Conservation (phyloP, 2,113 vertebrate genomes). For the Barnardius zonarius region DNA sequence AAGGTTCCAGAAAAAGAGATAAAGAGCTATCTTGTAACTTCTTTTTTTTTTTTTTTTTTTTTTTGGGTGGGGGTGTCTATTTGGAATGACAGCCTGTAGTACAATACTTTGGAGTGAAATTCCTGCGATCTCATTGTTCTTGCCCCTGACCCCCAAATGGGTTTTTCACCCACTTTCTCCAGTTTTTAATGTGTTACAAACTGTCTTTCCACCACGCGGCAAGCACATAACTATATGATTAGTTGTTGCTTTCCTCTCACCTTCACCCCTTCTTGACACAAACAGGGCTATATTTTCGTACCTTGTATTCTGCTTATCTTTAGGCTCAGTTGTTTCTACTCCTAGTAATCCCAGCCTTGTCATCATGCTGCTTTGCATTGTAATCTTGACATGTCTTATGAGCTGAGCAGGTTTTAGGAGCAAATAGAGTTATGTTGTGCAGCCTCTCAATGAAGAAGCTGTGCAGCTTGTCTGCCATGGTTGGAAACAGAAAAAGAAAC, state of each 20-base stretch:
- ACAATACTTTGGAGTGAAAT: neutral
- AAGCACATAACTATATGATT: neutral
- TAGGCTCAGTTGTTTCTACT: neutral
- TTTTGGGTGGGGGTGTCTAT: neutral
- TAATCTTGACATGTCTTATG: neutral
- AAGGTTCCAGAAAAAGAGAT: neutral
- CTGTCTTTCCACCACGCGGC: slow-evolving; percentile 38
- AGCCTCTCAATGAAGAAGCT: neutral
- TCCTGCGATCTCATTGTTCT: neutral
- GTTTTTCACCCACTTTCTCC: neutral
- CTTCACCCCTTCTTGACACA: neutral
- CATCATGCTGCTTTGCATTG: neutral
- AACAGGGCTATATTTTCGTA: neutral
- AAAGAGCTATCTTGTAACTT: neutral
- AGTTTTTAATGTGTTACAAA: neutral
- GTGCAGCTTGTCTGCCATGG: neutral
- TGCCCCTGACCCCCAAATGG: neutral
- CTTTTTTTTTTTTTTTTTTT: neutral
- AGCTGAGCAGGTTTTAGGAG: neutral
- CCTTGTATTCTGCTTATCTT: neutral
- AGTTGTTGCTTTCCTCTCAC: neutral
- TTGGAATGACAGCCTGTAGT: neutral
- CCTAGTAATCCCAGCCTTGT: neutral
- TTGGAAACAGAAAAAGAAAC: neutral
- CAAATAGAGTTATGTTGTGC: neutral